These are phyloP conservation scores for Smittia aterrima DNA, from an alignment of 2,888 invertebrate genomes.

Conservation along the genomic window DNA sequence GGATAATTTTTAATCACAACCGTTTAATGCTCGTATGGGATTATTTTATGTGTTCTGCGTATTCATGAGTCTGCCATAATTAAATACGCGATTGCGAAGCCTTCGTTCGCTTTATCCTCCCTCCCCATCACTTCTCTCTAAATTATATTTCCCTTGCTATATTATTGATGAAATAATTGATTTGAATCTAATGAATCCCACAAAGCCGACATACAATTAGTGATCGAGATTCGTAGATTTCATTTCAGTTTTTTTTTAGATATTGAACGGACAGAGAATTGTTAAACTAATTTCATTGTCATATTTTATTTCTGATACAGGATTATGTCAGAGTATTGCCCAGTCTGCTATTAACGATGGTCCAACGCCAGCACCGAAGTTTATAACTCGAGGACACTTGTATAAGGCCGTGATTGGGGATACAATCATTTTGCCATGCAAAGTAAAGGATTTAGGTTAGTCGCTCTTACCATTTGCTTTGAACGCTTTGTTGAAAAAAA, in stretches of 20 bases:
- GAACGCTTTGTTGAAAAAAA: too few species aligned
- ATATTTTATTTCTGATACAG: slow-evolving; percentile 18
- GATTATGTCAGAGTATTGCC: slow-evolving; percentile 39
- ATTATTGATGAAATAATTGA: slow-evolving; percentile 17
- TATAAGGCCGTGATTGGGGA: slow-evolving; percentile 77
- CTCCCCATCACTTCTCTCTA: background rate
- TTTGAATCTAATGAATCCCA: slow-evolving; percentile 4
- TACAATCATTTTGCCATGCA: slow-evolving; percentile 73
- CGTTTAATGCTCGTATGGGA: background rate
- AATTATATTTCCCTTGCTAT: background rate
- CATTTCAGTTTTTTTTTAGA: background rate
- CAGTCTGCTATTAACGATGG: slow-evolving; percentile 36
- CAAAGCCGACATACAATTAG: background rate
- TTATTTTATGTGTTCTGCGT: background rate
- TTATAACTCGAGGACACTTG: slow-evolving; percentile 71
- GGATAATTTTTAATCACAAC: slow-evolving; percentile 12
- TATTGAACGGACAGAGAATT: slow-evolving; percentile 1
- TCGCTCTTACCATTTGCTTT: background rate
- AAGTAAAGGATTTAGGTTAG: slow-evolving; percentile 74
- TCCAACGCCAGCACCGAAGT: slow-evolving; percentile 60
- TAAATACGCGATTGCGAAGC: background rate
- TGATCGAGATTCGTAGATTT: background rate
- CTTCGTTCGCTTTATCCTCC: background rate
- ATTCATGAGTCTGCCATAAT: background rate
- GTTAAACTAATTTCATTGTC: slow-evolving; percentile 16